phyloP scores from a whole-genome alignment of 2,797 vertebrate species.

The Xyrichtys novacula region DNA sequence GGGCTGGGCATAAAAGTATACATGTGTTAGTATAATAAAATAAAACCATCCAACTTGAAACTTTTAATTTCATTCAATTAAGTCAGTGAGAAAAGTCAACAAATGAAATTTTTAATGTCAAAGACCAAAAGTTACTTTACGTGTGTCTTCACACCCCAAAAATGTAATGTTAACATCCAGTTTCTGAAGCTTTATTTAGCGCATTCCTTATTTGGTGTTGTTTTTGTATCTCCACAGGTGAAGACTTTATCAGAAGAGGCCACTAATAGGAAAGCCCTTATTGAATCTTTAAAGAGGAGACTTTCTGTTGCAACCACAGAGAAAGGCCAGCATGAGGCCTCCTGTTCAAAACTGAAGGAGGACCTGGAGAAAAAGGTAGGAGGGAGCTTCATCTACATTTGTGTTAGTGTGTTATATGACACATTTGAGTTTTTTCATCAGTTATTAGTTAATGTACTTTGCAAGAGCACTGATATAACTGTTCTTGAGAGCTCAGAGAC shows the following conservation, averaged over 20 bases:
- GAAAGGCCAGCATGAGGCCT: constrained; percentile 87
- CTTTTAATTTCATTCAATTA: constrained; percentile 3
- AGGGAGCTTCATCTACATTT: background rate
- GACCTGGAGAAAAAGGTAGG: constrained; percentile 91
- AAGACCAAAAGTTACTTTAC: background rate
- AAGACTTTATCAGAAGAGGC: constrained; percentile 90
- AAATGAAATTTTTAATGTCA: constrained; percentile 1
- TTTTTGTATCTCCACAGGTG: constrained; percentile 75
- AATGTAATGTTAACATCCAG: background rate
- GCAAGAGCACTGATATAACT: background rate
- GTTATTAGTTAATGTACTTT: background rate
- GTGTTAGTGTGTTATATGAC: too few relatives aligned
- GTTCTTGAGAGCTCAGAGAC: background rate
- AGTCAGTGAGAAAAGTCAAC: too few relatives aligned
- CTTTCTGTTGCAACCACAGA: constrained; percentile 87
- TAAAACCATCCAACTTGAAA: too few relatives aligned
- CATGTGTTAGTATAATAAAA: too few relatives aligned
- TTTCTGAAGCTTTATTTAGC: background rate
- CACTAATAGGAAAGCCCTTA: constrained; percentile 87
- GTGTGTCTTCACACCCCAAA: background rate
- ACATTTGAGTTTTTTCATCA: too few relatives aligned
- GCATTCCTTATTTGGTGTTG: background rate
- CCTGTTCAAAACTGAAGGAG: constrained; percentile 86
- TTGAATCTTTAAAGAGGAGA: constrained; percentile 91
- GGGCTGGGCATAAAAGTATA: too few relatives aligned